A percentile compares a stretch with the other conserved stretches of the same genome.
Evolutionary conservation across 1,140 invertebrate genomes (phyloP).

Genomic region (Scaptomyza montana): DNA sequence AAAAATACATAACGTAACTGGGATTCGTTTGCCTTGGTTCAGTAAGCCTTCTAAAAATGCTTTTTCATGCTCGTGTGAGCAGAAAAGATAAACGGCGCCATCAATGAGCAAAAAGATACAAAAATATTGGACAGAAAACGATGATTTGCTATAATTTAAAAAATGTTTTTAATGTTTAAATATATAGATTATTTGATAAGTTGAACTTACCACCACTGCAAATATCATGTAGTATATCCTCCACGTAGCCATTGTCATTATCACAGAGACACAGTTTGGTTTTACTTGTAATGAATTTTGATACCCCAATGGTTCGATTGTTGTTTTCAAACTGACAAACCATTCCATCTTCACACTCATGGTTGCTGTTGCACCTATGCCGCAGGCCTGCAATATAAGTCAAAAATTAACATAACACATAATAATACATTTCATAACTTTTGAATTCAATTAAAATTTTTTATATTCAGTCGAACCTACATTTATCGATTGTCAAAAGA

Average conservation of each 20-base stretch:
- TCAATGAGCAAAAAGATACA: slow-evolving; percentile 48
- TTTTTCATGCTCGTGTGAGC: slow-evolving; percentile 65
- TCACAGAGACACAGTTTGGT: slow-evolving; percentile 86
- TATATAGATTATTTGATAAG: background rate
- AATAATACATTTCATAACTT: too few relatives aligned
- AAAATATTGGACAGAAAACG: slow-evolving; percentile 54
- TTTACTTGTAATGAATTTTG: slow-evolving; percentile 75
- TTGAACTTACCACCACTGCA: slow-evolving; percentile 84
- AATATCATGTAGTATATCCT: slow-evolving; percentile 84
- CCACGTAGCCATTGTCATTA: slow-evolving; percentile 85
- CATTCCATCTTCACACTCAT: slow-evolving; percentile 85
- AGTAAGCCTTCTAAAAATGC: slow-evolving; percentile 60
- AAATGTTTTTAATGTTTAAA: background rate
- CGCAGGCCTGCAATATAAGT: slow-evolving; percentile 84
- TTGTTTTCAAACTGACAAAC: slow-evolving; percentile 85
- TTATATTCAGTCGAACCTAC: too few relatives aligned
- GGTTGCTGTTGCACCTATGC: slow-evolving; percentile 85
- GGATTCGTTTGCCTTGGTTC: background rate
- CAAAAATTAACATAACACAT: too few relatives aligned
- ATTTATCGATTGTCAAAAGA: too few relatives aligned
- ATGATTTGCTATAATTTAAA: slow-evolving; percentile 48
- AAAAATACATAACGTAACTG: slow-evolving; percentile 4
- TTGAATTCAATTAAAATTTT: too few relatives aligned
- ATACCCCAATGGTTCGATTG: slow-evolving; percentile 84
- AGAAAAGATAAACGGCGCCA: slow-evolving; percentile 63